These are phyloP conservation scores for Manis crassicaudata DNA, from an alignment of 2,797 vertebrate genomes.

Conservation along the genomic window DNA sequence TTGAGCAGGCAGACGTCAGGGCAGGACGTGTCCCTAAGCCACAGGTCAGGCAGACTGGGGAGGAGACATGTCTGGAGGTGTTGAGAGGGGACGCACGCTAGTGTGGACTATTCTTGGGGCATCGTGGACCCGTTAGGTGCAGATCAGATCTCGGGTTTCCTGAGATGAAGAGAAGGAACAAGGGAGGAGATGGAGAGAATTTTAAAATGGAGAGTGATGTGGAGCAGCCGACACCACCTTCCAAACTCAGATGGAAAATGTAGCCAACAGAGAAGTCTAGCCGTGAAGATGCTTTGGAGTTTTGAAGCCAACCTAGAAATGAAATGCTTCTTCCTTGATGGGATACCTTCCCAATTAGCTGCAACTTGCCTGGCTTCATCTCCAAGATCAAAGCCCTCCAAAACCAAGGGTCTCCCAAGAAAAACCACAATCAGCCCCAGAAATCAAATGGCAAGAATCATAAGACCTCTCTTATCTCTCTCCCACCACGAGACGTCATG, in stretches of 20 bases:
- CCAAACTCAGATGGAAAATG: rapidly evolving
- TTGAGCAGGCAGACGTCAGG: constrained; percentile 5
- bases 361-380: background rate
- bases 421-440: background rate
- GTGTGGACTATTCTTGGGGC: constrained; percentile 58
- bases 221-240: background rate
- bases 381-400: background rate
- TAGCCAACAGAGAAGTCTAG: background rate
- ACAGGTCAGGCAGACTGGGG: constrained; percentile 16
- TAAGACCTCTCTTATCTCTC: background rate
- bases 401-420: background rate
- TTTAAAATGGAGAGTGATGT: background rate
- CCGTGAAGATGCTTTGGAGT: background rate
- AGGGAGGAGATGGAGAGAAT: background rate
- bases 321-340: background rate
- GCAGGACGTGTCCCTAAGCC: constrained; percentile 34
- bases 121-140: constrained; percentile 23
- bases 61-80: constrained; percentile 43
- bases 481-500: rapidly evolving
- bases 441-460: background rate
- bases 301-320: background rate
- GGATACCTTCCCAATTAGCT: background rate
- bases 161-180: constrained; percentile 70
- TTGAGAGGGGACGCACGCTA: constrained; percentile 44
- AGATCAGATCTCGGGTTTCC: background rate